Percentiles rank a stretch among this genome's conserved stretches.
phyloP scores from a whole-genome alignment of 2,113 vertebrate genomes.

The Pantherophis guttatus region DNA sequence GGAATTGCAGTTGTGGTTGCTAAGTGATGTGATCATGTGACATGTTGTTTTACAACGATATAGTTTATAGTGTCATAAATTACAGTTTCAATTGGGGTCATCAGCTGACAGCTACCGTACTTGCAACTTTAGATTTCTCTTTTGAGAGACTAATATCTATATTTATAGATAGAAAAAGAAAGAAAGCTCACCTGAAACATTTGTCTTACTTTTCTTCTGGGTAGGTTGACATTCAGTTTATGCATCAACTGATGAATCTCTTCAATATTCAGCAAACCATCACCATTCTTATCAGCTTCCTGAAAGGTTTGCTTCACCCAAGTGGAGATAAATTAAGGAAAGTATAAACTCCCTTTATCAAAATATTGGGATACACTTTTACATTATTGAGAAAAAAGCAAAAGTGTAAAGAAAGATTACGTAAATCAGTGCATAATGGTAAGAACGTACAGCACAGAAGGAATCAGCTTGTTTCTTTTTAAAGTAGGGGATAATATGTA shows the following conservation, averaged over 20 bases:
- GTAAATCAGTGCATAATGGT: neutral
- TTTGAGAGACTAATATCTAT: neutral
- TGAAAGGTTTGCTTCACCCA: constrained; percentile 98
- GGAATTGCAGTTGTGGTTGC: neutral
- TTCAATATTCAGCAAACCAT: constrained; percentile 92
- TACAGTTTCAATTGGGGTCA: neutral
- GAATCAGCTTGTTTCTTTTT: neutral
- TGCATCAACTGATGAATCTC: constrained; percentile 96
- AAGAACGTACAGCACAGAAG: neutral
- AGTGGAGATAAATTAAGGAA: constrained; percentile 78
- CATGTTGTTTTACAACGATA: neutral
- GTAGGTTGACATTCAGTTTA: constrained; percentile 95
- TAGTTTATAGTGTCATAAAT: neutral
- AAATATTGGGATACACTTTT: neutral
- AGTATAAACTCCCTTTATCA: constrained; percentile 3
- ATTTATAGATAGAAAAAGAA: neutral
- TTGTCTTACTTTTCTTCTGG: constrained; percentile 93
- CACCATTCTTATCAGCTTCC: constrained; percentile 96
- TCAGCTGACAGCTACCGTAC: neutral
- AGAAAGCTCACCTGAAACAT: constrained; percentile 91
- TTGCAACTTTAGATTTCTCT: neutral
- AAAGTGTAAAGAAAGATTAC: neutral
- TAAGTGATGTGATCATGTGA: neutral
- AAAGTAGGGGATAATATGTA: neutral
- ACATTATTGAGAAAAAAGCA: rapidly evolving